Conservation (phyloP, 2,113 vertebrate genomes). For the Saccopteryx bilineata region DNA sequence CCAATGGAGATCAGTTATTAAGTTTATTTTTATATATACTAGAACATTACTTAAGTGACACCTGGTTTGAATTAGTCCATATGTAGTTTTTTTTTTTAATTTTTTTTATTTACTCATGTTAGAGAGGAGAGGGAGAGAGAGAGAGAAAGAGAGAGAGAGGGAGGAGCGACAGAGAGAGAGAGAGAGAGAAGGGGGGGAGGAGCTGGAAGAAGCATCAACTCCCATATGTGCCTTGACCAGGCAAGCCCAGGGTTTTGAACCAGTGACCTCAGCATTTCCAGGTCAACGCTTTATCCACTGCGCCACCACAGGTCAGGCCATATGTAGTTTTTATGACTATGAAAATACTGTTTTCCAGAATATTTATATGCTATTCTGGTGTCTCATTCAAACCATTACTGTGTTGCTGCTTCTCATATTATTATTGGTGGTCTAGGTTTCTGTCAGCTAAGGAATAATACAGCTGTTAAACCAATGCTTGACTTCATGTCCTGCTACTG, state of each 20-base stretch:
- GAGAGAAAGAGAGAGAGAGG: no score
- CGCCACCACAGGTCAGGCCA: background rate
- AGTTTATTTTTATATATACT: slow-evolving; percentile 14
- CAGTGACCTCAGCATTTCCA: no score
- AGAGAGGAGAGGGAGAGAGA: no score
- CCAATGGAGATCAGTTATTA: background rate
- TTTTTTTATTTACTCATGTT: no score
- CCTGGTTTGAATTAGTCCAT: background rate
- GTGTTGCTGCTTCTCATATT: background rate
- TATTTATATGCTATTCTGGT: background rate
- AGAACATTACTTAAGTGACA: background rate
- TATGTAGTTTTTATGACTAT: background rate
- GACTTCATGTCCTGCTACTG: background rate
- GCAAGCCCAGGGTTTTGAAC: no score
- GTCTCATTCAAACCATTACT: background rate
- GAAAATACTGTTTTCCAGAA: background rate
- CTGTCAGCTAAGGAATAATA: background rate
- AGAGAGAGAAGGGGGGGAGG: no score
- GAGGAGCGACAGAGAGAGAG: no score
- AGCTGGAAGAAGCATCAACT: no score
- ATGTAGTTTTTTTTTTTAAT: background rate
- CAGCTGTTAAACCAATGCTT: background rate
- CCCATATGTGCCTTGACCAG: no score
- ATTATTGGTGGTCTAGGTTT: background rate
- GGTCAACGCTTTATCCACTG: no score